Base-by-base conservation (phyloP, 2,888 invertebrate species). In the Ophonus ardosiacus region DNA sequence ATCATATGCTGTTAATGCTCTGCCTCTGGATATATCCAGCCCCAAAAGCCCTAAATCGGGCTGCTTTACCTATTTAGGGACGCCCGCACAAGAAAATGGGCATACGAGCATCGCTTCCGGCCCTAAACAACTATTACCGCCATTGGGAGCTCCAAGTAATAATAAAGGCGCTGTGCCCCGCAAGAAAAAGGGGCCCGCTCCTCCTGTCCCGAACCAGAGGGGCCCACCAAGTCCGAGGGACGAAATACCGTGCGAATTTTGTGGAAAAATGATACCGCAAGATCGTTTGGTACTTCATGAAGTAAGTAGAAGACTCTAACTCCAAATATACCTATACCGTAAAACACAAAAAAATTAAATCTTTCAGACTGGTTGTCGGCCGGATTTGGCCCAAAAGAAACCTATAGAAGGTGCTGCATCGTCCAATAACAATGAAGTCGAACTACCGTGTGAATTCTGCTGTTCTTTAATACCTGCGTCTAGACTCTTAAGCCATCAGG, bases 391-490 rank as follows among this genome's bases (percentile, higher is more conserved):
- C 0, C 87, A 89, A 13, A 76, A 88, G 56, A 90, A 87, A 80
- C 31, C 86, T 0, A 24, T 13, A 17, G 31, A 51, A 43, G 78
- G 24, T 0, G 24, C 76, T 31, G 13, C 38, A 40, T 51, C 38
- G 57, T 51, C 43, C 1, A 51, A 13, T 7, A 56, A 65, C n/a
- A 80, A 68, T 71, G 92, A 92, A 68, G 91, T 92, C 65, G 90
- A 91, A 86, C 90, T 94, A 68, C 94, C 94, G 6, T 94, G 94
- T 89, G 94, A 94, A 91, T 94, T 94, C 90, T 94, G 94, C 89
- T 90, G 90, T 21, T 89, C 89, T 18, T 91, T 92, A 87, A 91
- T 93, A 86, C 92, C 92, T 0, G 92, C 92, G 0, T 92, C 92
- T 0, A 91, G 92, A 83, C 90, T 94, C 4, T 92, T 93, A 86